Percentiles rank a stretch among this genome's conserved stretches.
These are phyloP conservation scores for Poliocrania exsul DNA, from an alignment of 2,797 vertebrate species.

Conservation along the genomic window DNA sequence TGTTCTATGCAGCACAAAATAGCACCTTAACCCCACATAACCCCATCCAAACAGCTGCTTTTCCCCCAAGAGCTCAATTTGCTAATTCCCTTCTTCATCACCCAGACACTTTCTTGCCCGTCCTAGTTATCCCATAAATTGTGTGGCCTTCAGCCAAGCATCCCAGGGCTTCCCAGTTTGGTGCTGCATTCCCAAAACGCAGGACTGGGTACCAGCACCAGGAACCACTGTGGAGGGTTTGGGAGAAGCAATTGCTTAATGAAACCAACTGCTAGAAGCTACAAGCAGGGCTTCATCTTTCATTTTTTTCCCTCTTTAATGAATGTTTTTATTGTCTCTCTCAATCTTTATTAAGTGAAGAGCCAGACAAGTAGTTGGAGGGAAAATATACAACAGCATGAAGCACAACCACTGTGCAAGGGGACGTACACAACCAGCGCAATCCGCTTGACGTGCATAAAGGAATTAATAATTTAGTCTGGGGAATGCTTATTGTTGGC, in stretches of 20 bases:
- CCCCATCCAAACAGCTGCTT: background rate
- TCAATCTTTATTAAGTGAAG: slow-evolving; percentile 50
- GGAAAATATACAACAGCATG: background rate
- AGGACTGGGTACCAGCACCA: accelerated
- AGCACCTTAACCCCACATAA: background rate
- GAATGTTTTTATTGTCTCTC: slow-evolving; percentile 45
- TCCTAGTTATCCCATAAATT: background rate
- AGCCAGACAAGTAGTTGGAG: slow-evolving; percentile 38
- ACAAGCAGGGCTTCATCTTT: background rate
- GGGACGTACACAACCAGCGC: accelerated
- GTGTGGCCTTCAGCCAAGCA: background rate
- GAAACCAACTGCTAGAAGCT: background rate
- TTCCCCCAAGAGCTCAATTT: background rate
- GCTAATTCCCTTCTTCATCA: background rate
- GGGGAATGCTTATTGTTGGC: background rate
- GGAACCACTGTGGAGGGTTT: accelerated
- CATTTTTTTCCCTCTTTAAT: background rate
- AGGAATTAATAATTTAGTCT: slow-evolving; percentile 32
- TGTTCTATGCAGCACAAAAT: accelerated
- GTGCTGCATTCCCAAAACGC: background rate
- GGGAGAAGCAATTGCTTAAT: background rate
- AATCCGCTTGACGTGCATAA: background rate
- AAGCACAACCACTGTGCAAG: background rate
- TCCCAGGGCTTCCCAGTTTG: background rate
- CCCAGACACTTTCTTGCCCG: background rate